phyloP scores from a whole-genome alignment of 2,113 vertebrate species.

The Archocentrus centrarchus region DNA sequence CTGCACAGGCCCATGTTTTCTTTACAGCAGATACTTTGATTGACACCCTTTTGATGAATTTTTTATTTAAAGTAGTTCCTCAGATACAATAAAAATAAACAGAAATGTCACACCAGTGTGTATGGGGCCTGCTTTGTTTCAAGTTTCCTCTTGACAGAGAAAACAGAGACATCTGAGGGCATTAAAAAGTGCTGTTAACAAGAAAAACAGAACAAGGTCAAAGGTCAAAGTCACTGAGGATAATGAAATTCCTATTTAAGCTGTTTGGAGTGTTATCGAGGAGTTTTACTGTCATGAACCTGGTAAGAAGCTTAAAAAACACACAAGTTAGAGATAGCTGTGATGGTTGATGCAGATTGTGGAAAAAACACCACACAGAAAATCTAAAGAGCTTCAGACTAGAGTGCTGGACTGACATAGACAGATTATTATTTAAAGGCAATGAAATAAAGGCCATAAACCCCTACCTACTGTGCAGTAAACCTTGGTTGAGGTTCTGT shows the following conservation, averaged over 20 bases:
- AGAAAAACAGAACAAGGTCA: not conserved
- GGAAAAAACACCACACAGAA: accelerated
- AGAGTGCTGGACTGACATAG: not conserved
- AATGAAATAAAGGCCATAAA: not conserved
- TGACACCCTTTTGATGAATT: too few relatives aligned
- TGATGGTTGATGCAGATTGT: not conserved
- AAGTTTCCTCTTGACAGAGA: not conserved
- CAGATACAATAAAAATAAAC: too few relatives aligned
- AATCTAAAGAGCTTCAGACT: not conserved
- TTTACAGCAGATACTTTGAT: too few relatives aligned
- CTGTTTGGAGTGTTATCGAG: not conserved
- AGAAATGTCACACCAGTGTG: too few relatives aligned
- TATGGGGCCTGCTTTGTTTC: not conserved
- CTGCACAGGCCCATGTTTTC: too few relatives aligned
- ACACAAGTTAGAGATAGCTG: not conserved
- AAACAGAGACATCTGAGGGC: not conserved
- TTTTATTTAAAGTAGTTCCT: too few relatives aligned
- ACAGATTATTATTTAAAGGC: not conserved
- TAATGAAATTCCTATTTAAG: too few relatives aligned
- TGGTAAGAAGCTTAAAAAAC: not conserved
- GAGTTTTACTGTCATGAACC: not conserved
- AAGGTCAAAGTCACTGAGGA: too few relatives aligned
- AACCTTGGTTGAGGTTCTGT: not conserved
- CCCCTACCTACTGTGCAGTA: too few relatives aligned
- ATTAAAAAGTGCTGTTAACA: not conserved